Evolutionary conservation across 37 sponge, comb jelly and placozoan species (phyloP), one percentile per base, ranked within the genome.

Genomic region (Eunapius fragilis): DNA sequence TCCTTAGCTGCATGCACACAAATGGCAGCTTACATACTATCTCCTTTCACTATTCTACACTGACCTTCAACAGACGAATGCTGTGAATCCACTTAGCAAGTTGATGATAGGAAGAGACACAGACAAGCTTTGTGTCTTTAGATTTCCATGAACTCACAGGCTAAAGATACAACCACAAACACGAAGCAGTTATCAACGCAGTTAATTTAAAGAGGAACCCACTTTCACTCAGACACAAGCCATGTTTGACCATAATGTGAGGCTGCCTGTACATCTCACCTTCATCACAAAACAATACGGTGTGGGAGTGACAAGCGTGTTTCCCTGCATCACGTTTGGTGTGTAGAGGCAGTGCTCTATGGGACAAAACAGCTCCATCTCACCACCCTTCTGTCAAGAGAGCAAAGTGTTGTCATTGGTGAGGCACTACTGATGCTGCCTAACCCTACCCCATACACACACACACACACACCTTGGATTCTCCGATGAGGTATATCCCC

Each of bases 11-110:
- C 47, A 45, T n/a, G n/a, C n/a, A n/a, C n/a, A n/a, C n/a, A n/a
- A n/a, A n/a, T n/a, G n/a, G n/a, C n/a, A n/a, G n/a, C n/a, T n/a
- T n/a, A n/a, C n/a, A n/a, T n/a, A 45, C 47, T 45, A 45, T 45
- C 47, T 11, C 7, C 47, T 9, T 9, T 45, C n/a, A n/a, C n/a
- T 4, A 4, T 45, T 24, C 23, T 75, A 19, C 28, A 31, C 58
- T 31, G 35, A 93, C 94, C 90, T 95, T 92, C 24, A 95, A 27
- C n/a, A 95, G 86, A 47, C 90, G 36, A 24, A 87, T 77, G 68
- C 67, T 83, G 37, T 86, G 87, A 5, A 95, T 68, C 93, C 92
- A 95, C 38, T 45, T 70, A 22, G 76, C 74, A 50, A 89, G 45
- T 22, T 82, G 47, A 5, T 24, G 23, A 0, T 74, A 70, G 71